Evolutionary conservation across 2,888 invertebrate genomes (phyloP).

Genomic region (Drosophila pullipes): DNA sequence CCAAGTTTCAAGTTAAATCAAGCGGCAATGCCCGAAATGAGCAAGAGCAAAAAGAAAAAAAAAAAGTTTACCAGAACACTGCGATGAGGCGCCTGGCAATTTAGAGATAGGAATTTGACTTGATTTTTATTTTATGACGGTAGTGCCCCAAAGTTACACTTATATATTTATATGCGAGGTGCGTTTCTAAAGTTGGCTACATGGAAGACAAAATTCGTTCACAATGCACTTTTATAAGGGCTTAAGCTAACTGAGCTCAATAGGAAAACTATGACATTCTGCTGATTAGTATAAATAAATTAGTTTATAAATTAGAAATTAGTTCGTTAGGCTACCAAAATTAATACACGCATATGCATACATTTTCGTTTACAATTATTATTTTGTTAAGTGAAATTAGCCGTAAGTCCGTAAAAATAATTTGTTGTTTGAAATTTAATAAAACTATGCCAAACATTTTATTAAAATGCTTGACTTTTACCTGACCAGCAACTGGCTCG

Average conservation of each 20-base stretch:
- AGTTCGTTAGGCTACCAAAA: background rate
- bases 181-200: slow-evolving; percentile 10
- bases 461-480: slow-evolving; percentile 1
- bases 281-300: background rate
- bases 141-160: background rate
- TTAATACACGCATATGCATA: background rate
- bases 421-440: slow-evolving; percentile 6
- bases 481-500: slow-evolving; percentile 7
- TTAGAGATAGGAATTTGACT: slow-evolving; percentile 61
- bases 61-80: slow-evolving; percentile 24
- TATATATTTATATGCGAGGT: slow-evolving; percentile 13
- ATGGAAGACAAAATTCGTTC: background rate
- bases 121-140: slow-evolving; percentile 67
- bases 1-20: slow-evolving; percentile 79
- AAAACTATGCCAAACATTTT: slow-evolving; percentile 7
- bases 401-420: background rate
- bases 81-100: slow-evolving; percentile 38
- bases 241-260: background rate
- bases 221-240: background rate
- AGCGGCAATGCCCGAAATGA: slow-evolving; percentile 60
- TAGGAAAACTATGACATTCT: too few relatives aligned
- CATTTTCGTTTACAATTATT: background rate
- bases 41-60: slow-evolving; percentile 28
- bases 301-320: background rate
- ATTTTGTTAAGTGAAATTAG: background rate